Evolutionary conservation across 37 sponge, comb jelly and placozoan species (phyloP).

Genomic region (Beroe ovata): DNA sequence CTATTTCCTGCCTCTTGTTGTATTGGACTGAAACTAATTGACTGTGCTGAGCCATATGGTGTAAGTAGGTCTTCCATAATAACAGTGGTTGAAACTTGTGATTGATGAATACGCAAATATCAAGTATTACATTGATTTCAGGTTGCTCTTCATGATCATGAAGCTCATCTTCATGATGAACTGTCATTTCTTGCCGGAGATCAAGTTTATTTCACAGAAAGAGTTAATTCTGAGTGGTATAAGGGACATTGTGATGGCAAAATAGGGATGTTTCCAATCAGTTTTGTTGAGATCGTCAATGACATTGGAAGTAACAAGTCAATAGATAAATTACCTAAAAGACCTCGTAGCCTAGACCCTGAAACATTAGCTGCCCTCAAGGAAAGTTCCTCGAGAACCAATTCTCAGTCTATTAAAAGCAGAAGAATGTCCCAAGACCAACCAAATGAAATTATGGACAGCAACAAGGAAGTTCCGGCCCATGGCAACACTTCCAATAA

Average conservation of each 20-base stretch:
- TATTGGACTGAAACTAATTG: neutral
- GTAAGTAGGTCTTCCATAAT: no score
- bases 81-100: no score
- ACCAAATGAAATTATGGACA: neutral
- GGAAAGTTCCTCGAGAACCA: neutral
- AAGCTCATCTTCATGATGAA: constrained; percentile 65
- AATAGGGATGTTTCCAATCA: constrained; percentile 30
- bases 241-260: constrained; percentile 1
- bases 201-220: neutral
- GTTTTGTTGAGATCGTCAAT: constrained; percentile 10
- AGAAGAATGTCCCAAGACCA: neutral
- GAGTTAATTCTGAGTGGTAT: constrained; percentile 48
- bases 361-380: neutral
- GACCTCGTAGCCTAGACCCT: constrained; percentile 29
- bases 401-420: neutral
- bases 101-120: no score
- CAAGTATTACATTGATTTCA: no score
- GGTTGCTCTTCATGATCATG: constrained; percentile 34
- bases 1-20: constrained; percentile 36
- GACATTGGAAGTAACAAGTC: neutral
- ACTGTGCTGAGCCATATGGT: neutral
- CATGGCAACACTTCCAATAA: neutral
- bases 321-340: neutral
- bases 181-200: constrained; percentile 46
- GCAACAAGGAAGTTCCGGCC: neutral